A percentile compares a stretch with the other conserved stretches of the same genome.
Conservation (phyloP, 1,140 invertebrate species). For the Anastrepha ludens region DNA sequence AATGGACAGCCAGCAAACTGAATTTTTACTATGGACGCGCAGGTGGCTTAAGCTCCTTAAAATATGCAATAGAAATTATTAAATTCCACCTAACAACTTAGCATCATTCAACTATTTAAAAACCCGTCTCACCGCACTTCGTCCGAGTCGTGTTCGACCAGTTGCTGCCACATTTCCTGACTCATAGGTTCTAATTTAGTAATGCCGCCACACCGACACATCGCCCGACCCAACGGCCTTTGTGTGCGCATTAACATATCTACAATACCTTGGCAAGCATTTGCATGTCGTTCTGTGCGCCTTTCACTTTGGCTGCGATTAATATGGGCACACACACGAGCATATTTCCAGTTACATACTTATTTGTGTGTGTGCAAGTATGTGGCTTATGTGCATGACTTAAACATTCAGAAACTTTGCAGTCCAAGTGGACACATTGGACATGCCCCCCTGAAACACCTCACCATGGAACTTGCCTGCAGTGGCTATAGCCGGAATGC, state of each 20-base stretch:
- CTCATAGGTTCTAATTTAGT: constrained; percentile 31
- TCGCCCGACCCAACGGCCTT: not conserved
- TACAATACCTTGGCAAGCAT: not conserved
- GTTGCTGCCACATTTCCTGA: not conserved
- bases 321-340: too few relatives aligned
- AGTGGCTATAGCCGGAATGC: not conserved
- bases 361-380: not conserved
- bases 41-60: not conserved
- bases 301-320: too few relatives aligned
- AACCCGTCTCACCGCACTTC: not conserved
- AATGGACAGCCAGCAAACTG: not conserved
- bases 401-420: not conserved
- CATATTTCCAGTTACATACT: not conserved
- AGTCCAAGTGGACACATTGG: constrained; percentile 2
- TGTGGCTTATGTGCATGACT: not conserved
- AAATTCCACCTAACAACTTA: not conserved
- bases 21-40: not conserved
- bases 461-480: too few relatives aligned
- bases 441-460: not conserved
- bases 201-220: not conserved
- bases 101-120: not conserved
- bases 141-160: not conserved
- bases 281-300: too few relatives aligned
- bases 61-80: constrained; percentile 6
- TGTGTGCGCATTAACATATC: not conserved